Percentiles rank a stretch among this genome's conserved stretches.
These are phyloP conservation scores for Aptenodytes patagonicus DNA, from an alignment of 2,113 vertebrate species.

Conservation along the genomic window DNA sequence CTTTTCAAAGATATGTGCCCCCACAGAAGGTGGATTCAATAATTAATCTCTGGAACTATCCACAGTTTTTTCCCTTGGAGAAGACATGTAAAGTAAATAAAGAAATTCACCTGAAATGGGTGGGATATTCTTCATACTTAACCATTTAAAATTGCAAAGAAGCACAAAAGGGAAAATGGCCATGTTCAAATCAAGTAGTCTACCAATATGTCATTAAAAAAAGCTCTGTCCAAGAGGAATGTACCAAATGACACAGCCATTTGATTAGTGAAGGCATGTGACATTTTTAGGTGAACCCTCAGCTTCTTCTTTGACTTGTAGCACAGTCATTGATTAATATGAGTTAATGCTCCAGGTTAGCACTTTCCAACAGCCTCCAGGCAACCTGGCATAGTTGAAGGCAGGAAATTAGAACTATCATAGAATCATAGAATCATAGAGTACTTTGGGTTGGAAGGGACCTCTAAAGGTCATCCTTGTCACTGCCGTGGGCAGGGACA, in stretches of 20 bases:
- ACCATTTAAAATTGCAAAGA: background rate
- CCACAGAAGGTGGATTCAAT: background rate
- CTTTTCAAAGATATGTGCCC: background rate
- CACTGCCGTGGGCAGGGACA: no score
- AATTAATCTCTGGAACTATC: background rate
- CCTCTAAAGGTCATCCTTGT: no score
- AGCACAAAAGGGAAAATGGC: background rate
- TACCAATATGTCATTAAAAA: background rate
- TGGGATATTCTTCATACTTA: background rate
- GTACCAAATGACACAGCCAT: background rate
- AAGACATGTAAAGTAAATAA: background rate
- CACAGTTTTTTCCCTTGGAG: background rate
- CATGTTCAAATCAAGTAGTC: background rate
- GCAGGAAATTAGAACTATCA: background rate
- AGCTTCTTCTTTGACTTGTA: accelerated
- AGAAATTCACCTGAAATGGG: background rate
- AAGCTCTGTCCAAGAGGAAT: background rate
- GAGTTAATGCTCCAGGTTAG: background rate
- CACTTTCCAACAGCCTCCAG: background rate
- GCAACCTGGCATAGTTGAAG: background rate
- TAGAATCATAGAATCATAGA: no score
- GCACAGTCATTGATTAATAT: background rate
- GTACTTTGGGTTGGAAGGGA: no score
- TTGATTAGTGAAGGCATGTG: background rate
- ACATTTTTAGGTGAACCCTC: background rate